Evolutionary conservation across 2,888 invertebrate genomes (phyloP), one percentile per base, ranked within the genome.

Genomic region (Sinhomidia bicolor): DNA sequence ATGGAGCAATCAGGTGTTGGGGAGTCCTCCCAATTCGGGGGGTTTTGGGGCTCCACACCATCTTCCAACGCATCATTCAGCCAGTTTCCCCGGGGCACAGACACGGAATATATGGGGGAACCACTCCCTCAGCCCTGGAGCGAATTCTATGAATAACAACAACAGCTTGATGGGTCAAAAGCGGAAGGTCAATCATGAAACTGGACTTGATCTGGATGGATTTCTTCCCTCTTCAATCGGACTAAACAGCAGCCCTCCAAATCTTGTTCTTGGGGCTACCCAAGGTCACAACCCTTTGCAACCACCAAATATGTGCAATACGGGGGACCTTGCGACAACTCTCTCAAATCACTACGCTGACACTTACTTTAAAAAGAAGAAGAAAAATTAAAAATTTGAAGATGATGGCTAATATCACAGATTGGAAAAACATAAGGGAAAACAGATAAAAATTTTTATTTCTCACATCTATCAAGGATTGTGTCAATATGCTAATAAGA

Each of bases 341-440:
- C 94, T 95, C 9, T 94, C 95, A 0, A 94, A 94, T 14, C 94
- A 95, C 92, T 95, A 95, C 90, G 94, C 94, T 10, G 94, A 94
- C 91, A 94, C 94, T 1, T 94, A 94, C 91, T 93, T 93, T 89
- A 94, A 93, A 91, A 93, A 94, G 91, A 94, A 94, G 91, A 93
- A 93, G 92, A 94, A 93, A 91, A 93, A 92, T 32, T 91, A 79
- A 36, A 12, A 26, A 5, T 1, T 5, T 23, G 17, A 36, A 10
- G 26, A 54, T 3, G 6, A 17, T 26, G 29, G 23, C 20, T n/a
- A n/a, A n/a, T n/a, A n/a, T n/a, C n/a, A n/a, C n/a, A n/a, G n/a
- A n/a, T n/a, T n/a, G n/a, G n/a, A n/a, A n/a, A n/a, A n/a, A n/a
- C n/a, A n/a, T n/a, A n/a, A n/a, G n/a, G n/a, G n/a, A n/a, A n/a